Evolutionary conservation across 1,140 invertebrate genomes (phyloP), one percentile per base, ranked within the genome.

Genomic region (Bombus huntii): DNA sequence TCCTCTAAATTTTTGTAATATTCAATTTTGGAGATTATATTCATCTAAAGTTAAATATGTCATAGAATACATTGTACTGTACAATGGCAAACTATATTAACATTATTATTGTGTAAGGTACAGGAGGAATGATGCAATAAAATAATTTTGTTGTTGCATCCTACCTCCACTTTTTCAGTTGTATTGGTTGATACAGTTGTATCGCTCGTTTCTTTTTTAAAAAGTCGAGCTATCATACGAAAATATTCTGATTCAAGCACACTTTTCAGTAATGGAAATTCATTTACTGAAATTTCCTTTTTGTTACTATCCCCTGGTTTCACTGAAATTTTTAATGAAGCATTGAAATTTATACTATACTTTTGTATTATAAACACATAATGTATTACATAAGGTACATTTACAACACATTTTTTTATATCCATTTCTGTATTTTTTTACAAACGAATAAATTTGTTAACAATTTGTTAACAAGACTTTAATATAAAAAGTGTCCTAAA

Each of bases 271-370:
- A 87, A 87, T 71, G 92, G 89, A n/a, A 94, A 76, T 71, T 94
- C 91, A 53, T 92, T 91, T 85, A 92, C 90, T 34, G 85, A 65
- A 71, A 93, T 88, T 85, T 93, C 90, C 80, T 93, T 88, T 87
- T 92, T 93, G 25, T 79, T 87, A 37, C 34, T 37, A 81, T 94
- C 93, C 47, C 92, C 94, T 22, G 94, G 94, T 90, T 95, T 95
- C 37, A 95, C 94, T 95, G 81, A 87, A 93, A 93, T 90, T 81
- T 86, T 89, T 83, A 62, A 74, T 86, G 5, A 75, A 73, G 31
- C 73, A 25, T 77, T 83, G 31, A 77, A 87, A 68, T 84, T 71
- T 66, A 71, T 57, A 81, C n/a, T 39, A 70, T 22, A 15, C 18
- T 37, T 15, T 44, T 65, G 9, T n/a, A 81, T 70, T 37, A 72